Percentiles rank a stretch among this genome's conserved stretches.
These are phyloP conservation scores for Sipha flava DNA, from an alignment of 1,140 invertebrate genomes.

Conservation along the genomic window DNA sequence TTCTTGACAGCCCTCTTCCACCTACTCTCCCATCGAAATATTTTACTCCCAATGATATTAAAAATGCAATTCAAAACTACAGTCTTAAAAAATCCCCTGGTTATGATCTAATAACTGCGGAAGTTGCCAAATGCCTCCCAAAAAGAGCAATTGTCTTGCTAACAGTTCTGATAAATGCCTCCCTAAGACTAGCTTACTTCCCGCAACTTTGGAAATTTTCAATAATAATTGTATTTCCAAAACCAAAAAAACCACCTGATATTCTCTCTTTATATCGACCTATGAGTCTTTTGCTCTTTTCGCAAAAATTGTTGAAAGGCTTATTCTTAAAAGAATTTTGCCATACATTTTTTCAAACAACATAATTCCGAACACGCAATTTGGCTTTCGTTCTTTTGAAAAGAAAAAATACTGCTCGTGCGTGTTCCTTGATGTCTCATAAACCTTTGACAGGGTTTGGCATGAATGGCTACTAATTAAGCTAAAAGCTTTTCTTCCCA, in stretches of 20 bases:
- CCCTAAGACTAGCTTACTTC: neutral
- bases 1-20: neutral
- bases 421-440: too few species aligned
- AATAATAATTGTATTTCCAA: conserved; percentile 40
- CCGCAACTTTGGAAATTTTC: conserved; percentile 41
- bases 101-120: conserved; percentile 25
- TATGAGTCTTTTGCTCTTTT: conserved; percentile 39
- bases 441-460: too few species aligned
- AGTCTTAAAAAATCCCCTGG: conserved; percentile 2
- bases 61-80: neutral
- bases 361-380: conserved; percentile 30
- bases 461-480: too few species aligned
- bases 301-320: conserved; percentile 37
- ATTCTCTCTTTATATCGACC: conserved; percentile 40
- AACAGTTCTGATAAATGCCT: conserved; percentile 8
- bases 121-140: neutral
- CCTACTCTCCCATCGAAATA: too few species aligned
- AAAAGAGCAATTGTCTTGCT: conserved; percentile 28
- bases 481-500: too few species aligned
- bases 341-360: conserved; percentile 12
- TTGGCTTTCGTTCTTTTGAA: conserved; percentile 15
- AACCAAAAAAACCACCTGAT: conserved; percentile 40
- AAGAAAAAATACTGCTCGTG: too few species aligned
- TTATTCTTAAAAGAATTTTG: too few species aligned
- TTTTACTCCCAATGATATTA: neutral